Percentiles rank a stretch among this genome's conserved stretches.
Evolutionary conservation across 2,797 vertebrate genomes (phyloP).

Genomic region (Amblyopsis hoosieri): DNA sequence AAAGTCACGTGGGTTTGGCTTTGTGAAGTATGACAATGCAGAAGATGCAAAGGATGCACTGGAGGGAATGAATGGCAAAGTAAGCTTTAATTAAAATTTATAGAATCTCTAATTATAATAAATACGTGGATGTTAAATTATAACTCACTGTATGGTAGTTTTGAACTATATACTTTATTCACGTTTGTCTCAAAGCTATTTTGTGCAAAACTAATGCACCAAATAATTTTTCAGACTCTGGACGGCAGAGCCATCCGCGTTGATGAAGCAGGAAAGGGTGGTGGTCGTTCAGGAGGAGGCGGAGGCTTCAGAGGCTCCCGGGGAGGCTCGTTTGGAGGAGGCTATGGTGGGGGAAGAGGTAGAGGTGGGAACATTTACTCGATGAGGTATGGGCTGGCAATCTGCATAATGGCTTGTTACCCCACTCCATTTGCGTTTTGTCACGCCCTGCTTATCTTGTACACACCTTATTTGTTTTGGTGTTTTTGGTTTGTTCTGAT

Average conservation of each 20-base stretch:
- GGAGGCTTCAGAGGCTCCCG: slow-evolving; percentile 61
- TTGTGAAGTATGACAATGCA: slow-evolving; percentile 92
- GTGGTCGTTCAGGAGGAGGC: slow-evolving; percentile 72
- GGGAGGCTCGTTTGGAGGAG: slow-evolving; percentile 76
- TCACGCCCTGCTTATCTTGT: slow-evolving; percentile 17
- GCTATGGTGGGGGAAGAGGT: slow-evolving; percentile 84
- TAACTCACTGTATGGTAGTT: too few relatives aligned
- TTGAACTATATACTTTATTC: too few relatives aligned
- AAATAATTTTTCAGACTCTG: slow-evolving; percentile 77
- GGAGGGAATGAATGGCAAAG: slow-evolving; percentile 96
- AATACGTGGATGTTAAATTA: too few relatives aligned
- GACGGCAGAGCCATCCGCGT: slow-evolving; percentile 93
- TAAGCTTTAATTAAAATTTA: slow-evolving; percentile 39
- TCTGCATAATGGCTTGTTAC: slow-evolving; percentile 24
- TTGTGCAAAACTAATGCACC: too few relatives aligned
- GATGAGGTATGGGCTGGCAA: slow-evolving; percentile 44
- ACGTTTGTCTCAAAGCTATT: too few relatives aligned
- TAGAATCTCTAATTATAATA: too few relatives aligned
- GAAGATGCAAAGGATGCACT: slow-evolving; percentile 93
- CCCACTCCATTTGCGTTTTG: slow-evolving; percentile 28
- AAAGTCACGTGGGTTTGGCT: slow-evolving; percentile 91
- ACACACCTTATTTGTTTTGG: background rate
- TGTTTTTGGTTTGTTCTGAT: background rate
- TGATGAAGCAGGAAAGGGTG: slow-evolving; percentile 93
- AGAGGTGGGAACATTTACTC: slow-evolving; percentile 72